Evolutionary conservation across 2,797 vertebrate species (phyloP).

Genomic region (Myiotriccus ornatus): DNA sequence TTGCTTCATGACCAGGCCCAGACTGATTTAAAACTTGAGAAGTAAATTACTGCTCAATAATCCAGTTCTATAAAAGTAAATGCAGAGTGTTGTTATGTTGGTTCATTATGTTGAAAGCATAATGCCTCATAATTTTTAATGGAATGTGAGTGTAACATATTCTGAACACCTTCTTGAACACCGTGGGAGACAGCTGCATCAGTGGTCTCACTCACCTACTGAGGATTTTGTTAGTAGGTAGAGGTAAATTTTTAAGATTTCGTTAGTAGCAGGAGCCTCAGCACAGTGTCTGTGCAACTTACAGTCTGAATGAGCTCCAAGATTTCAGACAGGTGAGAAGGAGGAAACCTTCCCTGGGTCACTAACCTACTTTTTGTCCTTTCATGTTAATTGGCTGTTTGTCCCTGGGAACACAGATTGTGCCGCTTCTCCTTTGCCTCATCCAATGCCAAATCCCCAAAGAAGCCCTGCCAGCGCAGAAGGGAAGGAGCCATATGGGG

Average conservation of each 20-base stretch:
- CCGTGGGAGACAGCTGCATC: not conserved
- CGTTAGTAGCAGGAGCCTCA: not conserved
- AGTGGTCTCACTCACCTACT: rapidly evolving
- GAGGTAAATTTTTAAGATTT: not conserved
- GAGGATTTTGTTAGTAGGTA: not conserved
- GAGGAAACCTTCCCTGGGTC: not conserved
- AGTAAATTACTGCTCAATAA: slow-evolving; percentile 10
- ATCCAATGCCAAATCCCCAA: slow-evolving; percentile 52
- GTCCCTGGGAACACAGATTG: slow-evolving; percentile 36
- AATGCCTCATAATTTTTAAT: slow-evolving; percentile 1
- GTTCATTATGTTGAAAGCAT: slow-evolving; percentile 17
- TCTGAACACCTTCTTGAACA: not conserved
- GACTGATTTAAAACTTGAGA: slow-evolving; percentile 20
- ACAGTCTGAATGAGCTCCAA: not conserved
- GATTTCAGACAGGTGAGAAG: slow-evolving; percentile 24
- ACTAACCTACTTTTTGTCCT: slow-evolving; percentile 42
- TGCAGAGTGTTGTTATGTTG: not conserved
- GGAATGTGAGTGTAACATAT: not conserved
- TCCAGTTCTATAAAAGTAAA: not conserved
- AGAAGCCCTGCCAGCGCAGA: slow-evolving; percentile 34
- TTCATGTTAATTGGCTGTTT: not conserved
- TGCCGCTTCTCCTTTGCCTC: slow-evolving; percentile 21
- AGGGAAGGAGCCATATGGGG: slow-evolving; percentile 43
- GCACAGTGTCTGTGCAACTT: not conserved
- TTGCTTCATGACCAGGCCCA: not conserved